These are phyloP conservation scores for Chroicocephalus ridibundus DNA, from an alignment of 2,113 vertebrate species.

Conservation along the genomic window DNA sequence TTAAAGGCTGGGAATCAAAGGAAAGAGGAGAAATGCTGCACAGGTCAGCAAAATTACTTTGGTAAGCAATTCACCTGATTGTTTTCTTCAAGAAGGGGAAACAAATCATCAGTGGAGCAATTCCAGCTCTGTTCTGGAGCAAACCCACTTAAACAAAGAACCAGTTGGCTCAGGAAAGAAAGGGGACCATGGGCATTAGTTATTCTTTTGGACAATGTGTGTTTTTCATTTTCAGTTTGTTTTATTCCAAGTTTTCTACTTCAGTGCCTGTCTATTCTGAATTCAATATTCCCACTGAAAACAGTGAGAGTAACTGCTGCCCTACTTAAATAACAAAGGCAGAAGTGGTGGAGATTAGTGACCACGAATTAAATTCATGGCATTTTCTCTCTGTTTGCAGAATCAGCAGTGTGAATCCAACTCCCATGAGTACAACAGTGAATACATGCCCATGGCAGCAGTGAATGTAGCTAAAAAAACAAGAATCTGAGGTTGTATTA, in stretches of 20 bases:
- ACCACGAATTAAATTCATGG: not conserved
- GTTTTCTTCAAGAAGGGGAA: constrained; percentile 11
- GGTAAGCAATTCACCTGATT: constrained; percentile 5
- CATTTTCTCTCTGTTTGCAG: constrained; percentile 61
- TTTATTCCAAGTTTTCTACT: not conserved
- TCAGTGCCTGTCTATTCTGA: not conserved
- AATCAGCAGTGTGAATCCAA: constrained; percentile 23
- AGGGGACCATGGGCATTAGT: not conserved
- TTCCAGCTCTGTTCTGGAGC: not conserved
- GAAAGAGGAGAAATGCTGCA: not conserved
- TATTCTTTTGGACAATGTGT: not conserved
- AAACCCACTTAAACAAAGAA: not conserved
- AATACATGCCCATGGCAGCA: constrained; percentile 84
- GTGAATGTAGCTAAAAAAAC: constrained; percentile 70
- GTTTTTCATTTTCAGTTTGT: not conserved
- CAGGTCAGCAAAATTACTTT: constrained; percentile 31
- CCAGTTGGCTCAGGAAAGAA: not conserved
- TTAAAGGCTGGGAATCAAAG: not conserved
- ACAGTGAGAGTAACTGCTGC: not conserved
- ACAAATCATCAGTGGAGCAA: constrained; percentile 7
- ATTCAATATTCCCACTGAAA: not conserved
- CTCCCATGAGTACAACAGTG: constrained; percentile 73
- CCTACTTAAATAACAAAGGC: not conserved
- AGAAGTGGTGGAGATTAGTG: not conserved
- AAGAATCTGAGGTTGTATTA: constrained; percentile 53